Conservation (phyloP, 1,140 invertebrate genomes). For the Eriocheir sinensis region DNA sequence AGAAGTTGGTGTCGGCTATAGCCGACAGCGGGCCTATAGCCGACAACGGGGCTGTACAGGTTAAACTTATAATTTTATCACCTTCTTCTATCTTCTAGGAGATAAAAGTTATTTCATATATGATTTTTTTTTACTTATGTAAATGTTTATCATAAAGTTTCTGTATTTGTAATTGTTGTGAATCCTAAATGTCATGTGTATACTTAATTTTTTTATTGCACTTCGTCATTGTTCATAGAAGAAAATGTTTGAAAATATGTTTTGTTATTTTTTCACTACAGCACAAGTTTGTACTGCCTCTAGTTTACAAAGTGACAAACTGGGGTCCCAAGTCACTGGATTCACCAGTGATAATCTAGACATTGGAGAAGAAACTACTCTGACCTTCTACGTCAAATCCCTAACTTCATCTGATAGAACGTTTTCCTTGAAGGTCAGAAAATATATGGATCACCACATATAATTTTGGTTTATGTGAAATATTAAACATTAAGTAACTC, state of each 20-base stretch:
- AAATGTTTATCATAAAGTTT: too few relatives aligned
- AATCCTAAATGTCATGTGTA: not conserved
- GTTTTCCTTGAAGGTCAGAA: slow-evolving; percentile 38
- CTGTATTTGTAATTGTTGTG: not conserved
- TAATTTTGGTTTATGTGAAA: not conserved
- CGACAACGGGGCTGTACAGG: too few relatives aligned
- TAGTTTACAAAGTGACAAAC: slow-evolving; percentile 69
- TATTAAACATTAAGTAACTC: too few relatives aligned
- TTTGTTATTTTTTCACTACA: slow-evolving; percentile 30
- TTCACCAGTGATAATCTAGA: slow-evolving; percentile 16
- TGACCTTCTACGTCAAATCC: slow-evolving; percentile 74
- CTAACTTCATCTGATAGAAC: slow-evolving; percentile 70
- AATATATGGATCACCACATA: too few relatives aligned
- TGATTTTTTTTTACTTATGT: too few relatives aligned
- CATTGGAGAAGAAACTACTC: slow-evolving; percentile 56
- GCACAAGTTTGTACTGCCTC: slow-evolving; percentile 69
- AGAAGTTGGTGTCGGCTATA: too few relatives aligned
- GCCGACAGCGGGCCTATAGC: too few relatives aligned
- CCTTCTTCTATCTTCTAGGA: too few relatives aligned
- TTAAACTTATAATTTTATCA: too few relatives aligned
- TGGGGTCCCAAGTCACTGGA: slow-evolving; percentile 59
- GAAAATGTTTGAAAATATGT: not conserved
- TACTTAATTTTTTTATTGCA: not conserved
- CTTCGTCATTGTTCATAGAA: too few relatives aligned
- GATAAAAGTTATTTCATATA: too few relatives aligned